Base-by-base conservation (phyloP, 2,888 invertebrate species). In the Prosapia bicincta region DNA sequence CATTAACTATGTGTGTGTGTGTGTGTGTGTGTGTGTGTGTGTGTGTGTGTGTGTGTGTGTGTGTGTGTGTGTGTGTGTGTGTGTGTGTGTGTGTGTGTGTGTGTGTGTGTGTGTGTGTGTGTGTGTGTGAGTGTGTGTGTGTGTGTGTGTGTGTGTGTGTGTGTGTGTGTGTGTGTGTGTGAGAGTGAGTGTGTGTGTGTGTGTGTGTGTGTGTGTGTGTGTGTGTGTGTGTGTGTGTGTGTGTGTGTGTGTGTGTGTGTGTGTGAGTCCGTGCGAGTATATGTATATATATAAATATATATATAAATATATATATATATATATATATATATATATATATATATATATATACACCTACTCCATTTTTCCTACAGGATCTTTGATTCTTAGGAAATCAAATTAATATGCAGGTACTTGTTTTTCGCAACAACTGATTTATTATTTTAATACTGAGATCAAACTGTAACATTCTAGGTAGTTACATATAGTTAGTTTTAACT, bases 171-270 rank as follows among this genome's bases (percentile, higher is more conserved):
- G 66, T 66, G 66, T 66, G 66, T 66, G 66, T 66, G 66, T 66
- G 66, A 20, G 66, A 20, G 66, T 66, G 66, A 20, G 66, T 66
- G 66, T 66, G 66, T 66, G 66, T 66, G 66, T 66, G 66, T 66
- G 66, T 66, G 66, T 66, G 66, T 66, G 26, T 66, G 66, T 66
- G 66, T 66, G 66, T 66, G 66, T 66, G 66, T 66, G 66, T 66
- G 66, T 66, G 66, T 66, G 66, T 66, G 66, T 66, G 66, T 66
- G 66, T 66, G 66, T 66, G 66, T 66, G 66, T 66, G 66, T 66
- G 66, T 66, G 66, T 66, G 66, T 66, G 66, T 66, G 66, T 66
- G 66, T 66, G 66, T 66, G 66, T 66, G 66, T 66, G 66, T 66
- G 66, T 66, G 66, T 66, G 66, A 20, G 66, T 66, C 20, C 20